Evolutionary conservation across 2,797 vertebrate genomes (phyloP).

Genomic region (Hyperoplus immaculatus): DNA sequence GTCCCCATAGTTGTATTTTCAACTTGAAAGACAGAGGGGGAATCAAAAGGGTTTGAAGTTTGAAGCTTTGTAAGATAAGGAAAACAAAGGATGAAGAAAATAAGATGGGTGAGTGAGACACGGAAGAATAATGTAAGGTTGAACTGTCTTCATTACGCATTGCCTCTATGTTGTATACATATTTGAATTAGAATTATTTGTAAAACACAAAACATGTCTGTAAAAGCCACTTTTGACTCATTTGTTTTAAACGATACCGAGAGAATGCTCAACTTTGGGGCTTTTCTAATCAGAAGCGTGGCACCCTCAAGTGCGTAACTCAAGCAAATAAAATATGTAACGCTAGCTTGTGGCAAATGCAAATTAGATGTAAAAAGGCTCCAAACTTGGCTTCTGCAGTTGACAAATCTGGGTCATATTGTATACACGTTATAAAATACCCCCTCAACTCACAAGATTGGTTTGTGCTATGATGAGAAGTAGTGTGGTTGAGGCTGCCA

Average conservation of each 20-base stretch:
- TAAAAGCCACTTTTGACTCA: slow-evolving; percentile 20
- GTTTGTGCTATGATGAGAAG: slow-evolving; percentile 41
- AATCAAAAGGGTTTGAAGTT: slow-evolving; percentile 49
- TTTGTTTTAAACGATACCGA: slow-evolving; percentile 39
- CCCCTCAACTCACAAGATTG: slow-evolving; percentile 36
- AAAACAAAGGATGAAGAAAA: slow-evolving; percentile 59
- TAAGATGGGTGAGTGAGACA: slow-evolving; percentile 51
- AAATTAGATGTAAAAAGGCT: slow-evolving; percentile 55
- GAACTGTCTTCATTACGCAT: slow-evolving; percentile 77
- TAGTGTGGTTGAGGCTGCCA: slow-evolving; percentile 30
- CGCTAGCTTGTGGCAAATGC: slow-evolving; percentile 44
- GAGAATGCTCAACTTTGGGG: slow-evolving; percentile 35
- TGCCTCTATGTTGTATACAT: slow-evolving; percentile 38
- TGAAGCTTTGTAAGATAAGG: slow-evolving; percentile 53
- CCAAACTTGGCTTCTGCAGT: slow-evolving; percentile 31
- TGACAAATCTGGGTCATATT: slow-evolving; percentile 56
- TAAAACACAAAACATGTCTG: neutral
- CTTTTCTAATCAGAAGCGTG: slow-evolving; percentile 56
- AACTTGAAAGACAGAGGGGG: slow-evolving; percentile 51
- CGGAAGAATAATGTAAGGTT: slow-evolving; percentile 63
- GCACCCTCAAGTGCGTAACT: slow-evolving; percentile 30
- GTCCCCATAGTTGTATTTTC: slow-evolving; percentile 44
- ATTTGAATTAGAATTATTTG: neutral
- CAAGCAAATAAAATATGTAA: slow-evolving; percentile 49
- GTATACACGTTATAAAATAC: slow-evolving; percentile 33